These are phyloP conservation scores for Syrista parreyssii DNA, from an alignment of 2,888 invertebrate genomes.

Conservation along the genomic window DNA sequence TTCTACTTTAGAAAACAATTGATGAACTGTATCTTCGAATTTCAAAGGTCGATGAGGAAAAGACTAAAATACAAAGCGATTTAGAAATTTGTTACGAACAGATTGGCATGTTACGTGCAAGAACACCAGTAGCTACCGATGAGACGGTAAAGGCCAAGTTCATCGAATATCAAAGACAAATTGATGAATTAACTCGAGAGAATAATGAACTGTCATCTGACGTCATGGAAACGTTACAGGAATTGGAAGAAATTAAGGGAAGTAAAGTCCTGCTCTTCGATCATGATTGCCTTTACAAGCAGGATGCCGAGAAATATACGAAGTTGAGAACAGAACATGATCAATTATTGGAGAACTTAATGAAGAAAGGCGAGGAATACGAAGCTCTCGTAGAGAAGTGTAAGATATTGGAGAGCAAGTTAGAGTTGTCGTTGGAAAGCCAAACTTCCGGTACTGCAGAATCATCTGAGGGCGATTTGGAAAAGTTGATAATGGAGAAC, in stretches of 20 bases:
- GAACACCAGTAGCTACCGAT: constrained; percentile 28
- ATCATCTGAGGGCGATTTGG: constrained; percentile 20
- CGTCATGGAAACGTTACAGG: constrained; percentile 70
- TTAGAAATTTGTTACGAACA: constrained; percentile 32
- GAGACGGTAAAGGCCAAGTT: constrained; percentile 27
- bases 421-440: constrained; percentile 23
- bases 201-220: constrained; percentile 68
- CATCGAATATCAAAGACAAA: constrained; percentile 35
- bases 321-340: constrained; percentile 44
- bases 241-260: constrained; percentile 46
- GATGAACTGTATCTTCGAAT: constrained; percentile 42
- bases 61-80: constrained; percentile 35
- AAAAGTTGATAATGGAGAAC: constrained; percentile 25
- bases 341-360: constrained; percentile 49
- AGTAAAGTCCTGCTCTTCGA: constrained; percentile 41
- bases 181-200: constrained; percentile 40
- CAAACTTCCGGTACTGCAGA: neutral
- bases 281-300: constrained; percentile 49
- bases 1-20: constrained; percentile 34
- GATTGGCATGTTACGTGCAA: constrained; percentile 25
- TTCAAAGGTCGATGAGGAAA: constrained; percentile 39
- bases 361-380: constrained; percentile 51
- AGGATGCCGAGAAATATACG: constrained; percentile 30
- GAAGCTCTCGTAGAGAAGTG: constrained; percentile 43
- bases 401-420: constrained; percentile 35